Evolutionary conservation across 2,888 invertebrate genomes (phyloP), one percentile per base, ranked within the genome.

Genomic region (Spatulosminthurus flaviceps): DNA sequence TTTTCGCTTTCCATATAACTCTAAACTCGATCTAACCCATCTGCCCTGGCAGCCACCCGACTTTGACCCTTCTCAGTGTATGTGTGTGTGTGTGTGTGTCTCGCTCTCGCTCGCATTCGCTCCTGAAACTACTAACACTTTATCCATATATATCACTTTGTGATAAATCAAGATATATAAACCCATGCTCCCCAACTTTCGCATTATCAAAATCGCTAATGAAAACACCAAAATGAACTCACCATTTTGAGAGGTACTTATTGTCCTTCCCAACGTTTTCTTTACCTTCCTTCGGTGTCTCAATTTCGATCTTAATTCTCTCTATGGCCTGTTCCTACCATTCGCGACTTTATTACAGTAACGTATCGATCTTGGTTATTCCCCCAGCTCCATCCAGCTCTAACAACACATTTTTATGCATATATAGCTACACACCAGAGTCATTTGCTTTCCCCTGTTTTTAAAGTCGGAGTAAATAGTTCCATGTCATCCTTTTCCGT

Each of bases 171-270:
- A 81, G 82, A 83, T 81, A 74, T 81, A 81, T 81, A 81, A 76
- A 70, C 78, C 67, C 73, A 42, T 76, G 42, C 60, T 69, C 74
- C 75, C 69, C 79, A 81, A 79, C 81, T 78, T 75, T 77, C 79
- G 79, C 80, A 81, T 82, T 82, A 82, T 79, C 81, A 80, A 81
- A 82, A 80, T 81, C 82, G 77, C 82, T 83, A 83, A 83, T 83
- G 81, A 83, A 83, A 83, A 83, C 81, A 83, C 80, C 81, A 75
- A 82, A 82, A 82, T 83, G 82, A 83, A 81, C 81, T 83, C 83
- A 82, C 71, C 73, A 78, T 81, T 81, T 79, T 79, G 41, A 76
- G 43, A 43, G 69, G 77, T 69, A 77, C 77, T 67, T 77, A 69
- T 43, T 77, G 69, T 70, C 70, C 67, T 26, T 51, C 29, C 67